Base-by-base conservation (phyloP, 2,797 vertebrate genomes). In the Sebastes paucispinis region DNA sequence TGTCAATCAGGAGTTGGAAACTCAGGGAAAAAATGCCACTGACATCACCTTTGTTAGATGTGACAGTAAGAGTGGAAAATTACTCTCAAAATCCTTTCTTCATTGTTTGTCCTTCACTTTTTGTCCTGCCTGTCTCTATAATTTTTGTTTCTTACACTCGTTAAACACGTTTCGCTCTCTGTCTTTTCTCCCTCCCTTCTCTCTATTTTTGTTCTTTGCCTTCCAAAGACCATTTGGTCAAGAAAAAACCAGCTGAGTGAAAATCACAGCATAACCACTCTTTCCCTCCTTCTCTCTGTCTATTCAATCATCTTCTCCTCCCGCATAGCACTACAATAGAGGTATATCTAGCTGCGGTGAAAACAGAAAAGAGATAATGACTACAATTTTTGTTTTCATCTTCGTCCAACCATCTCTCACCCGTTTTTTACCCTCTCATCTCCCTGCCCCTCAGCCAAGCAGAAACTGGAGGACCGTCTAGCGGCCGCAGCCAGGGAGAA, bases 401-500 rank as follows among this genome's bases (percentile, higher is more conserved):
- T 29, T 22, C 16, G 18, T 88, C 63, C 67, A 82, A 81, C 75
- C 25, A 12, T 82, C 36, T 77, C 39, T 58, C 22, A 72, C 34
- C 62, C 72, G 36, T 73, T 60, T 81, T 43, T 70, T 78, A 20
- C 83, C 65, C 72, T 73, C 69, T 88, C 65, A 50, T 82, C 58
- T 76, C 12, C 3, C 8, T 63, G 20, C 84, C 72, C 78, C 78
- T 54, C 88, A 99, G 98, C 98, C 87, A 99, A 99, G 86, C 98
- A 97, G 93, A 99, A 98, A 88, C 96, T 99, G 79, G 98, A 99
- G 93, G 98, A 99, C 79, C 97, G 98, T 34, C 94, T 99, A 9
- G 97, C 98, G 2, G 98, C 98, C 24, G 98, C 98, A 11, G 98
- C 98, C 34, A 93, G 98, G 68, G 98, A 99, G 82, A 99, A 99